phyloP scores from a whole-genome alignment of 2,113 vertebrate species.

The Vidua macroura region DNA sequence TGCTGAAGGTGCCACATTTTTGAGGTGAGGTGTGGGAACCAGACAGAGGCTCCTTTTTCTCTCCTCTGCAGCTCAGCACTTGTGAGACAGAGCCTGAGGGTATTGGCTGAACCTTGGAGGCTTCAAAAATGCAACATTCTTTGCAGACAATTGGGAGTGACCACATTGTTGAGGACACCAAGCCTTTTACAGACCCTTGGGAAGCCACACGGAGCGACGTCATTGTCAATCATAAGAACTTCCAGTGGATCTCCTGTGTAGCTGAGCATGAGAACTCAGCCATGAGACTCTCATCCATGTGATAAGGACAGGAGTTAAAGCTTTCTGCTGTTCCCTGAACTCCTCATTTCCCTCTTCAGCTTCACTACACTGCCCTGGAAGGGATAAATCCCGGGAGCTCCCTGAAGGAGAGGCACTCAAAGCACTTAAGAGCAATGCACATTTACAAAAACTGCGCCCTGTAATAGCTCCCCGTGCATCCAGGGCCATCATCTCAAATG shows the following conservation, averaged over 20 bases:
- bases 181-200: rapidly evolving
- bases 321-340: background rate
- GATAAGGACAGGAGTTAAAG: background rate
- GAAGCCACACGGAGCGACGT: background rate
- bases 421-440: background rate
- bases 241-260: background rate
- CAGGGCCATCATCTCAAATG: conserved; percentile 35
- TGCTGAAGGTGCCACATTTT: background rate
- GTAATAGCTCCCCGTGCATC: background rate
- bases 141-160: background rate
- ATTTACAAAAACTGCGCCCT: conserved; percentile 17
- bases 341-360: background rate
- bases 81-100: background rate
- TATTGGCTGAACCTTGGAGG: background rate
- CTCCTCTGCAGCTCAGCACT: background rate
- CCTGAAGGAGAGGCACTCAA: background rate
- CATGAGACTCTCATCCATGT: background rate
- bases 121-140: background rate
- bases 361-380: background rate
- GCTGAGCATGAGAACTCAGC: background rate
- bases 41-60: background rate
- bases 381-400: background rate
- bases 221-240: background rate
- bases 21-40: background rate
- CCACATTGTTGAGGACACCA: background rate